Base-by-base conservation (phyloP, 1,140 invertebrate species). In the Bombus picipes region DNA sequence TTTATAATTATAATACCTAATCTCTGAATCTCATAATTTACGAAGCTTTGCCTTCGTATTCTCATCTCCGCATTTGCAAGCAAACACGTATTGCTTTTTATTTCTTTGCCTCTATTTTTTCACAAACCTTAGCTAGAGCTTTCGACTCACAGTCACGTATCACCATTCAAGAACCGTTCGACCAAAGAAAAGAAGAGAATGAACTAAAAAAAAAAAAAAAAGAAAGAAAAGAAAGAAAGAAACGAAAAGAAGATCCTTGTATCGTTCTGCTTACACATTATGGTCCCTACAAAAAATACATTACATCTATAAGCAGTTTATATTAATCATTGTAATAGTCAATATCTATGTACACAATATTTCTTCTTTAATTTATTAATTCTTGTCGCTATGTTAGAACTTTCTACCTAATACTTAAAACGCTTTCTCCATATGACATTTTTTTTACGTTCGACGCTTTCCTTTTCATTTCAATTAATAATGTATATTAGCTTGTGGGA, bases 281-380 rank as follows among this genome's bases (percentile, higher is more conserved):
- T 94, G 93, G 92, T 94, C 93, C 93, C 93, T 94, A 94, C 91
- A 93, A 94, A 94, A 94, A 94, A 94, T 94, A 94, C 92, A 91
- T 92, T 94, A 94, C 88, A 92, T 94, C 92, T 94, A 94, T 93
- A 94, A 94, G 93, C 93, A 90, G 85, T 86, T 94, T 93, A 91
- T 86, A 86, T 89, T 91, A 88, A 86, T 81, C 39, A 57, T 85
- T 72, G 85, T 85, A 87, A 92, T 91, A 90, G 84, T 92, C 68
- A 88, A 85, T 92, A 88, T 90, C 66, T 92, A 93, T 91, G 75
- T 91, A 92, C 91, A 93, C 89, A 92, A 92, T 91, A 93, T 84
- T n/a, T 91, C 88, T 41, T 70, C 4, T 82, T 88, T 80, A 77
- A 81, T 88, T 82, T 80, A 86, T 89, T 86, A 68, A 83, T 71